A percentile compares a stretch with the other conserved stretches of the same genome.
phyloP scores from a whole-genome alignment of 2,888 invertebrate genomes.

The Latrodectus hesperus region DNA sequence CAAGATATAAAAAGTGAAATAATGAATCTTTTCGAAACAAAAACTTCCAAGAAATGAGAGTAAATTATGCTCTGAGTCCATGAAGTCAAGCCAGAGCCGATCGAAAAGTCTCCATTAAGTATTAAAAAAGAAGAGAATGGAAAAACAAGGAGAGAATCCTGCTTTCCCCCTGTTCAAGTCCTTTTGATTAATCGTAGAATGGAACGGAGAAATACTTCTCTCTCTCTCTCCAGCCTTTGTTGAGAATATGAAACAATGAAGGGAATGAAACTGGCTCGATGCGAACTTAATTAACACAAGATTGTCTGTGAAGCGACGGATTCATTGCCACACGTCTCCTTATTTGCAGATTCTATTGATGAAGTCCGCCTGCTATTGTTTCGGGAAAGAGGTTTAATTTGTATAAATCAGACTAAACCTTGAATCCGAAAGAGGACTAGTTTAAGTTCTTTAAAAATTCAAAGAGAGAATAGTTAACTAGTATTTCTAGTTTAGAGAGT shows the following conservation, averaged over 20 bases:
- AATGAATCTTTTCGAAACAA: no score
- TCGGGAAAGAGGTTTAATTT: slow-evolving; percentile 22
- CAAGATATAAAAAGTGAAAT: no score
- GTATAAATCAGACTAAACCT: slow-evolving; percentile 24
- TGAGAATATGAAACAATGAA: neutral
- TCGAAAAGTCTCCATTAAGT: no score
- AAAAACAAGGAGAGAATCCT: neutral
- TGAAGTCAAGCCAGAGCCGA: no score
- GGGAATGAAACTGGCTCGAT: slow-evolving; percentile 21
- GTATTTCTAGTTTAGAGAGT: no score
- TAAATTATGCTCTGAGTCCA: no score
- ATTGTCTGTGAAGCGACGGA: slow-evolving; percentile 25
- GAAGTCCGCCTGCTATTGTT: slow-evolving; percentile 6
- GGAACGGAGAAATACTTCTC: neutral
- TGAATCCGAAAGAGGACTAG: neutral
- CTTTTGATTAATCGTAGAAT: slow-evolving; percentile 36
- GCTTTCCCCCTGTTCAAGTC: neutral
- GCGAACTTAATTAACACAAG: slow-evolving; percentile 40
- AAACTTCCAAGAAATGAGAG: no score
- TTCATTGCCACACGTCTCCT: neutral
- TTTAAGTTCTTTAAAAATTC: no score
- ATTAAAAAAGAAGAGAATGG: neutral
- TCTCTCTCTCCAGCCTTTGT: neutral
- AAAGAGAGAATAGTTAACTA: no score
- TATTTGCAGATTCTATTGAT: slow-evolving; percentile 14